Percentiles rank a stretch among this genome's conserved stretches.
These are phyloP conservation scores for Chymomyza amoena DNA, from an alignment of 2,888 invertebrate genomes.

Conservation along the genomic window DNA sequence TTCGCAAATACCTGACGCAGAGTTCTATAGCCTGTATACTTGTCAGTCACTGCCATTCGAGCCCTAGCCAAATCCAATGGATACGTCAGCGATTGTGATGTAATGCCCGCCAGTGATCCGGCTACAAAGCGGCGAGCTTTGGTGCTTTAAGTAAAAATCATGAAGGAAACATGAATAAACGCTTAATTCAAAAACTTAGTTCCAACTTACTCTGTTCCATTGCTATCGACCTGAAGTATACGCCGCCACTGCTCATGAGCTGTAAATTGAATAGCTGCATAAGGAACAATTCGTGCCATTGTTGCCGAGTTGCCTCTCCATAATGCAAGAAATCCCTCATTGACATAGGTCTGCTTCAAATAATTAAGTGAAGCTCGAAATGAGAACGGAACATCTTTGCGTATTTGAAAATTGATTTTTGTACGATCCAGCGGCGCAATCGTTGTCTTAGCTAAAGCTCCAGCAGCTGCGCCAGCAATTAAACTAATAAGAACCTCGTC, in stretches of 20 bases:
- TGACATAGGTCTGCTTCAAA: constrained; percentile 83
- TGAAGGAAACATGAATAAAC: not conserved
- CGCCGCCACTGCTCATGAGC: constrained; percentile 98
- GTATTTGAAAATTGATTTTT: constrained; percentile 98
- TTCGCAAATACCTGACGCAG: constrained; percentile 83
- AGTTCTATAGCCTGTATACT: constrained; percentile 84
- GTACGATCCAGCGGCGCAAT: constrained; percentile 98
- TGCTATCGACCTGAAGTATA: constrained; percentile 85
- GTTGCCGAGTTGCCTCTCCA: constrained; percentile 99
- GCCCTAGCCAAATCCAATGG: constrained; percentile 98
- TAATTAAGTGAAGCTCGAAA: constrained; percentile 86
- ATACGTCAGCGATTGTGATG: constrained; percentile 96
- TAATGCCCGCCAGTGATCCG: constrained; percentile 96
- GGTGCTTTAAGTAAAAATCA: constrained; percentile 62
- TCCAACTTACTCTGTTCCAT: constrained; percentile 79
- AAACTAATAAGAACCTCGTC: constrained; percentile 89
- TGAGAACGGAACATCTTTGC: constrained; percentile 85
- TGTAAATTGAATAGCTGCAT: constrained; percentile 98
- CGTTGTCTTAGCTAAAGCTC: constrained; percentile 95
- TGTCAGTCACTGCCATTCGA: constrained; percentile 96
- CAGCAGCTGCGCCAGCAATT: constrained; percentile 94
- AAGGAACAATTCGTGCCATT: constrained; percentile 97
- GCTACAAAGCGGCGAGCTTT: constrained; percentile 84
- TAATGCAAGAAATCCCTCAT: constrained; percentile 90
- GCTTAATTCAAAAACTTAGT: too few relatives aligned